Evolutionary conservation across 2,888 invertebrate genomes (phyloP).

Genomic region (Aleiodes testaceus): DNA sequence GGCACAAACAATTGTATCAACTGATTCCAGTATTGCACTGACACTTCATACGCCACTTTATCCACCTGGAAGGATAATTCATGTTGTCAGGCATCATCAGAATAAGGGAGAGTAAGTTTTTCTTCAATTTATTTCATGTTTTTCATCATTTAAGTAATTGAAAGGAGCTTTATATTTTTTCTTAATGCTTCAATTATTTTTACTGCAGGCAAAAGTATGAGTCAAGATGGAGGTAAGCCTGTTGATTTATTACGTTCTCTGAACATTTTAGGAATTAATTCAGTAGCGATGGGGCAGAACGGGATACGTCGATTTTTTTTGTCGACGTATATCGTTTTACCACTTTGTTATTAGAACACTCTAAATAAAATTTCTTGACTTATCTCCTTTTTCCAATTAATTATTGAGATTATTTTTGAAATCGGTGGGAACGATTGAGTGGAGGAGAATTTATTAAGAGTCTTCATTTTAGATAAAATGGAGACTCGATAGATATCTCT

Average conservation of each 20-base stretch:
- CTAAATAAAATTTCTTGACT: constrained; percentile 16
- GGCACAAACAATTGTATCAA: constrained; percentile 78
- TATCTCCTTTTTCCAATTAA: constrained; percentile 3
- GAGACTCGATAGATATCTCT: too few species aligned
- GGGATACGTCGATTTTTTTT: too few species aligned
- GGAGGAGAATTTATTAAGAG: too few species aligned
- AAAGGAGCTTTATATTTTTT: neutral
- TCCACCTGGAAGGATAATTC: constrained; percentile 89
- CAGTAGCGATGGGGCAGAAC: too few species aligned
- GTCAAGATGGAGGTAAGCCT: constrained; percentile 83
- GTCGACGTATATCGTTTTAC: too few species aligned
- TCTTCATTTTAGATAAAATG: too few species aligned
- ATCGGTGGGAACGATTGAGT: neutral
- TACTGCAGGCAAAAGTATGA: constrained; percentile 84
- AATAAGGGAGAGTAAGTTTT: constrained; percentile 73
- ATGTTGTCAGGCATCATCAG: constrained; percentile 89
- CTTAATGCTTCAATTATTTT: constrained; percentile 39
- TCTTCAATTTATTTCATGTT: constrained; percentile 49
- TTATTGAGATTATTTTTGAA: constrained; percentile 39
- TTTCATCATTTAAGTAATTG: neutral
- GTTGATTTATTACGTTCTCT: neutral
- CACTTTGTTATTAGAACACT: constrained; percentile 13
- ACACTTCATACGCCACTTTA: constrained; percentile 87
- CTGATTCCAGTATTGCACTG: constrained; percentile 83
- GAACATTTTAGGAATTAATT: neutral